Conservation (phyloP, 2,797 vertebrate species). For the Rhinella marina region DNA sequence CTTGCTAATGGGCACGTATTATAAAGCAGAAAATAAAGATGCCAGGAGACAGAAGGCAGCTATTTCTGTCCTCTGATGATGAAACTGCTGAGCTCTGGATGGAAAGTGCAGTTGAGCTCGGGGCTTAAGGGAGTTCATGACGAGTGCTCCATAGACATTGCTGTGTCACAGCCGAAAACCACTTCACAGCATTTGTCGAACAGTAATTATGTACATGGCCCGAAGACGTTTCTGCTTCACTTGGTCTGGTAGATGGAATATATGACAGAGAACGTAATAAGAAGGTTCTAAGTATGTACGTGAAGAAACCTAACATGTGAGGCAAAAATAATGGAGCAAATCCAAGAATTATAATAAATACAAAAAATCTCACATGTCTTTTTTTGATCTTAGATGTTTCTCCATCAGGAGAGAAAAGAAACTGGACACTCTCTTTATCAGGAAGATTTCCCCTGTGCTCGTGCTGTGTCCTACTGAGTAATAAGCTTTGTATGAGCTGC, state of each 20-base stretch:
- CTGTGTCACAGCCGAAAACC: conserved; percentile 35
- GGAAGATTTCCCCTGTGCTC: no score
- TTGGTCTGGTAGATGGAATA: neutral
- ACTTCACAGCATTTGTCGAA: no score
- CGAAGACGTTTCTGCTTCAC: neutral
- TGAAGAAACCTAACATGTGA: neutral
- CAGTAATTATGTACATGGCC: neutral
- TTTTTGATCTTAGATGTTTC: no score
- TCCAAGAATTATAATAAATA: neutral
- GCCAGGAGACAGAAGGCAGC: conserved; percentile 5
- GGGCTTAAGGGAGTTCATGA: neutral
- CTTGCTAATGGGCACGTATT: conserved; percentile 47
- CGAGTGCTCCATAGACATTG: conserved; percentile 12
- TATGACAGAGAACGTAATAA: neutral
- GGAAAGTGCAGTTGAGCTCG: conserved; percentile 23
- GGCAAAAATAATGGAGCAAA: neutral
- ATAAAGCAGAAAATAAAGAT: conserved; percentile 42
- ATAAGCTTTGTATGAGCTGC: neutral
- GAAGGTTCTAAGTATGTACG: neutral
- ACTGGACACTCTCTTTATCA: no score
- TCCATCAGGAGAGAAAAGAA: no score
- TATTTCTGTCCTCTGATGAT: conserved; percentile 45
- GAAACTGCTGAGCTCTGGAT: conserved; percentile 17
- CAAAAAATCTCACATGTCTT: no score
- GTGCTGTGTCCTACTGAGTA: neutral